These are phyloP conservation scores for Danaus plexippus DNA, from an alignment of 1,140 invertebrate species.

Conservation along the genomic window DNA sequence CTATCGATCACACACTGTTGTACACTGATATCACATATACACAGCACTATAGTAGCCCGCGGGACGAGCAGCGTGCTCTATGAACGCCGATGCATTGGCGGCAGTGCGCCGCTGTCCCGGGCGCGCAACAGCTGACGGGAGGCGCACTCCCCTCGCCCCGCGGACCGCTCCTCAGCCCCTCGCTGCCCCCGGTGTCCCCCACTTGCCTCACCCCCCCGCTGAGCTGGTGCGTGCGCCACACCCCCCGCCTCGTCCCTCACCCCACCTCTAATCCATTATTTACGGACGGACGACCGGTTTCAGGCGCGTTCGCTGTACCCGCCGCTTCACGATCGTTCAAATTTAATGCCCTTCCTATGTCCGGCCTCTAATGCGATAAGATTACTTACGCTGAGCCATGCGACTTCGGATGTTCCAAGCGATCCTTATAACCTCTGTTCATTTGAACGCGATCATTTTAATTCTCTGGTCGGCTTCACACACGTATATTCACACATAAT, in stretches of 20 bases:
- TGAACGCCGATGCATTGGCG: conserved; percentile 64
- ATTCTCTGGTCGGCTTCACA: too few species aligned
- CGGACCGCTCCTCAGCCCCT: conserved; percentile 16
- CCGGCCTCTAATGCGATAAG: conserved; percentile 69
- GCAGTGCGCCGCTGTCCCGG: conserved; percentile 52
- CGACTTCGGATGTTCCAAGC: conserved; percentile 24
- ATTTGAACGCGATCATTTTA: neutral
- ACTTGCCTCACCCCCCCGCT: conserved; percentile 18
- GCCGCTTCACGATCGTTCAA: conserved; percentile 63
- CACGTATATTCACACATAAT: too few species aligned
- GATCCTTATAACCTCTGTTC: conserved; percentile 10
- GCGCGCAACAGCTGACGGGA: conserved; percentile 67
- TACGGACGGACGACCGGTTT: conserved; percentile 69
- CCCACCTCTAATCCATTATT: conserved; percentile 69
- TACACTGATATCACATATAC: conserved; percentile 43
- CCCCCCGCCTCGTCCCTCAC: conserved; percentile 39
- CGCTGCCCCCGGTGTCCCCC: conserved; percentile 1
- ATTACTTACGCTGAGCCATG: conserved; percentile 43
- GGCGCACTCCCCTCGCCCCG: conserved; percentile 40
- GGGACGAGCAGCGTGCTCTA: conserved; percentile 46
- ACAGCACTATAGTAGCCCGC: conserved; percentile 35
- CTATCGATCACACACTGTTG: conserved; percentile 41
- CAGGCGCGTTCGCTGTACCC: conserved; percentile 61
- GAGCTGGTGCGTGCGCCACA: conserved; percentile 31
- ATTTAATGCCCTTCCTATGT: conserved; percentile 71